Evolutionary conservation across 2,113 vertebrate species (phyloP).

Genomic region (Channa argus): DNA sequence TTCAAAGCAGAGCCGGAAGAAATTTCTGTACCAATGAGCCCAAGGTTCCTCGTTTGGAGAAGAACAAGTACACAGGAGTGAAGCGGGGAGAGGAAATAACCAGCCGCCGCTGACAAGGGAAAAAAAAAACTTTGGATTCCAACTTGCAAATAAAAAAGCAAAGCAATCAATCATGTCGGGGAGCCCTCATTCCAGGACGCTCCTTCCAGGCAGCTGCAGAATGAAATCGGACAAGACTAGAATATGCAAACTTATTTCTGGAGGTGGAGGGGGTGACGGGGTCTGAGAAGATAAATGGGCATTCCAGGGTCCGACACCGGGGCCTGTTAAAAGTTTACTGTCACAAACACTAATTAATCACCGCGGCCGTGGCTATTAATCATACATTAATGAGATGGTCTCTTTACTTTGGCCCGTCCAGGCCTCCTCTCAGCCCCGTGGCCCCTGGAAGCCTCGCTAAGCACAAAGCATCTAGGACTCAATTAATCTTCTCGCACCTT

Average conservation of each 20-base stretch:
- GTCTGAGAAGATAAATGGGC: constrained; percentile 76
- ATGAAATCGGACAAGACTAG: constrained; percentile 90
- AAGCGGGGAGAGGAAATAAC: constrained; percentile 25
- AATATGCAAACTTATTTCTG: constrained; percentile 88
- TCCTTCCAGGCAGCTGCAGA: constrained; percentile 85
- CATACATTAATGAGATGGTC: constrained; percentile 89
- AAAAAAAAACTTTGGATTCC: constrained; percentile 84
- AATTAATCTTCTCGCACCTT: constrained; percentile 85
- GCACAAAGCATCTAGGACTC: constrained; percentile 83
- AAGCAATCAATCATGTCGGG: constrained; percentile 92
- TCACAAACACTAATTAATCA: constrained; percentile 92
- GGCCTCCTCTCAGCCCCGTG: constrained; percentile 61
- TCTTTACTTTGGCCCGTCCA: constrained; percentile 83
- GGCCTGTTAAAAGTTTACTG: constrained; percentile 84
- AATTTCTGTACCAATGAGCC: constrained; percentile 86
- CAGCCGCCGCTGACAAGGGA: constrained; percentile 3
- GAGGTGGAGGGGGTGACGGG: constrained; percentile 19
- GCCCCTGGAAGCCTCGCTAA: constrained; percentile 80
- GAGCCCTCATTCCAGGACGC: constrained; percentile 83
- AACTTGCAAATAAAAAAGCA: constrained; percentile 90
- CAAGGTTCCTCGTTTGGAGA: constrained; percentile 70
- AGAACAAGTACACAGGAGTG: constrained; percentile 65
- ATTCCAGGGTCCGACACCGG: constrained; percentile 75
- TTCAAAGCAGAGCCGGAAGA: constrained; percentile 86
- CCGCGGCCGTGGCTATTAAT: constrained; percentile 87